Base-by-base conservation (phyloP, 2,888 invertebrate genomes). In the Limnephilus marmoratus region DNA sequence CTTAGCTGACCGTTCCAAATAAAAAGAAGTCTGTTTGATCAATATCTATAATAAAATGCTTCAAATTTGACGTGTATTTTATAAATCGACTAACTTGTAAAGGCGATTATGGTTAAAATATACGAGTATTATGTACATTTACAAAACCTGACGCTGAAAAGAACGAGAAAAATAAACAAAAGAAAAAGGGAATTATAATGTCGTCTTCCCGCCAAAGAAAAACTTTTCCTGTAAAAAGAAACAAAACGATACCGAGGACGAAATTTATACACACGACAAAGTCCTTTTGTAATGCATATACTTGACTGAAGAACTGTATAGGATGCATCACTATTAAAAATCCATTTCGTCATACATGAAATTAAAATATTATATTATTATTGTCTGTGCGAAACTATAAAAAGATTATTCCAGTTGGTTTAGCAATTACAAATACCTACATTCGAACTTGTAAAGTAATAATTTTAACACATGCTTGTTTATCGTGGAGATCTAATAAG, bases 181-280 rank as follows among this genome's bases (percentile, higher is more conserved):
- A 85, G 24, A 24, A 85, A 85, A 53, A 87, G 5, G 29, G 53
- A 3, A 87, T 87, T 53, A 87, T 41, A 41, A 34, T n/a, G 87
- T 87, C 34, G 15, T 53, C 34, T 68, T 87, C 31, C 87, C 87
- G 87, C 87, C 87, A 87, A 85, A 87, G 87, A n/a, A 45, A 31
- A 87, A 87, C 53, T 87, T 87, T 87, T 87, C 87, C 68, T 49
- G 87, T 31, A n/a, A 45, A 87, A 87, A 53, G 37, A 85, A 53
- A 34, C 87, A 49, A 31, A 45, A 15, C 53, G 34, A 53, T 68
- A 87, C 87, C 85, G 31, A n/a, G 85, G 85, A 24, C 45, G 45
- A 85, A 37, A 41, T 85, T 85, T 85, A 85, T 85, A n/a, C 85
- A 85, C n/a, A 37, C 29, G 85, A 85, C 37, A n/a, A 85, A 37